Percentiles rank a stretch among this genome's conserved stretches.
Evolutionary conservation across 2,113 vertebrate species (phyloP).

Genomic region (Chionodraco myersi): DNA sequence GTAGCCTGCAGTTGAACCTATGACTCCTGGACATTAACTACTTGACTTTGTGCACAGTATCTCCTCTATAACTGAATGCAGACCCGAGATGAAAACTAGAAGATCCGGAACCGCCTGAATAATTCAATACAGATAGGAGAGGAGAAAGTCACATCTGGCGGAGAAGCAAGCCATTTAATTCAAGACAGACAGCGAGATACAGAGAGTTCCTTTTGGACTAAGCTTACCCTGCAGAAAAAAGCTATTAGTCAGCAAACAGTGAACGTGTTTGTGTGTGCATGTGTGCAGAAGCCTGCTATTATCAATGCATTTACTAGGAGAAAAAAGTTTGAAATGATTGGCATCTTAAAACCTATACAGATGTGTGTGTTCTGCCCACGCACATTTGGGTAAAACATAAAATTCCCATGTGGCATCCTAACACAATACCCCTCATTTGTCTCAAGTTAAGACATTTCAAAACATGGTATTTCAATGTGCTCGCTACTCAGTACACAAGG

Average conservation of each 20-base stretch:
- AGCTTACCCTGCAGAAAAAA: conserved; percentile 55
- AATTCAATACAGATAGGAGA: conserved; percentile 80
- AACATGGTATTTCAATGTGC: conserved; percentile 47
- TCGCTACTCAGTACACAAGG: conserved; percentile 18
- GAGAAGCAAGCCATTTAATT: conserved; percentile 76
- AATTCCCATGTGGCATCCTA: conserved; percentile 14
- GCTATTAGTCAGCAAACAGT: conserved; percentile 35
- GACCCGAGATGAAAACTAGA: conserved; percentile 80
- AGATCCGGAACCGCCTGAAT: conserved; percentile 80
- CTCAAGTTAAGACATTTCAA: conserved; percentile 35
- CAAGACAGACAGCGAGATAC: conserved; percentile 70
- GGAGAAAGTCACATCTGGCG: conserved; percentile 82
- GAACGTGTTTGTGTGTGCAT: conserved; percentile 24
- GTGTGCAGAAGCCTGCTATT: neutral
- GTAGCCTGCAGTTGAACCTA: conserved; percentile 72
- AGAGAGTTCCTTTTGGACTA: conserved; percentile 63
- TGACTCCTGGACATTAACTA: conserved; percentile 57
- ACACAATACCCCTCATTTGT: conserved; percentile 29
- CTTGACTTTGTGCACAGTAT: conserved; percentile 67
- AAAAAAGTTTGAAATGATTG: conserved; percentile 12
- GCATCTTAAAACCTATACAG: conserved; percentile 5
- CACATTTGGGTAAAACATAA: conserved; percentile 9
- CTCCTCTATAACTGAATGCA: conserved; percentile 72
- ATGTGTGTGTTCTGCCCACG: conserved; percentile 34
- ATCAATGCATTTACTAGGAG: neutral